Base-by-base conservation (phyloP, 2,797 vertebrate species). In the Tamandua tetradactyla region DNA sequence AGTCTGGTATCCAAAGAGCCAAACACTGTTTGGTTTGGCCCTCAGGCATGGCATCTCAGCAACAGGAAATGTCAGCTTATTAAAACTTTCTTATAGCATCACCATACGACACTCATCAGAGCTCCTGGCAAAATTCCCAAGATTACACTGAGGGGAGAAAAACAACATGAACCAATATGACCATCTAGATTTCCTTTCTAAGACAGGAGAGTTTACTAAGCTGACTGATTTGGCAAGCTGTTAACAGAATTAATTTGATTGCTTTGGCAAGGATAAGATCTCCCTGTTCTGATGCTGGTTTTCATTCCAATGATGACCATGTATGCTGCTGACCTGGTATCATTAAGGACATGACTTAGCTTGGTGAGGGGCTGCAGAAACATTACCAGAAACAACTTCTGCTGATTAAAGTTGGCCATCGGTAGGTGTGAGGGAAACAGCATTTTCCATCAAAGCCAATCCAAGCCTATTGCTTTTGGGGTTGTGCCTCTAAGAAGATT, bases 31-130 rank as follows among this genome's bases (percentile, higher is more conserved):
- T 98, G 95, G 87, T 97, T 98, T 98, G 98, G 98, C 98, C 92
- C 71, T 93, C 93, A 97, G 97, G 97, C 40, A 44, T 96, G 97
- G 97, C 96, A 97, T 93, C 94, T 96, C 90, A 95, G 97, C 95
- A 97, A 97, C 84, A 98, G 98, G 98, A 98, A 98, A 98, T 98
- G 97, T 98, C 98, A 98, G 98, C 97, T 98, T 97, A 95, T 97
- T 98, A 97, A 96, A 98, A 94, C 94, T 96, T 97, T 98, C 35
- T 57, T 88, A 95, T 89, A 97, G 97, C 97, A 97, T 95, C 20
- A 27, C 90, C 88, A 27, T 96, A 89, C 57, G 94, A 97, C 97
- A 98, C 96, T 95, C 87, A 96, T 89, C 68, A 20, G 74, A 93
- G 84, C 89, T 1, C 0, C 97, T 98, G 98, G 98, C 98, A 0